A percentile compares a stretch with the other conserved stretches of the same genome.
phyloP scores from a whole-genome alignment of 2,888 invertebrate species.

The Deroplatys truncata region DNA sequence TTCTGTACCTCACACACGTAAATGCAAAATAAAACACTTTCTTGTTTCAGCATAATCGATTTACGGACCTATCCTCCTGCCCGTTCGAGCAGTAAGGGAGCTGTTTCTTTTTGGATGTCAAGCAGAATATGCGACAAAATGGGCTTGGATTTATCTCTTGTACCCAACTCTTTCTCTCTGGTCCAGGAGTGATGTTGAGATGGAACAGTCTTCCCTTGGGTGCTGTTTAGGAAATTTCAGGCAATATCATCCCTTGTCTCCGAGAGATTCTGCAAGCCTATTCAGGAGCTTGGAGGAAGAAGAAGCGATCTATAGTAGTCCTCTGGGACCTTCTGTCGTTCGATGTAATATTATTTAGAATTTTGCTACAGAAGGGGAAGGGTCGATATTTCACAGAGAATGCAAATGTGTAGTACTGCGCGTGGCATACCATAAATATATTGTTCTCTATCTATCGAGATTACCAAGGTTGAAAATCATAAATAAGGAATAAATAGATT shows the following conservation, averaged over 20 bases:
- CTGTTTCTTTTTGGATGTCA: not conserved
- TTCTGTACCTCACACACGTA: not conserved
- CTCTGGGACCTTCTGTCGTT: not conserved
- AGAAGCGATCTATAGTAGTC: not conserved
- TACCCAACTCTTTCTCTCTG: not conserved
- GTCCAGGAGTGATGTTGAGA: not conserved
- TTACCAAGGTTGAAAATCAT: too few relatives aligned
- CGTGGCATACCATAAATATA: too few relatives aligned
- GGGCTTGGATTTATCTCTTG: slow-evolving; percentile 1
- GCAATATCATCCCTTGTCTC: not conserved
- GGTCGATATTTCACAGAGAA: not conserved
- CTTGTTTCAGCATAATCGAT: slow-evolving; percentile 6
- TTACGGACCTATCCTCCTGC: not conserved
- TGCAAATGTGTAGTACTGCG: not conserved
- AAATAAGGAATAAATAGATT: too few relatives aligned
- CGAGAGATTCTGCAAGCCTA: not conserved
- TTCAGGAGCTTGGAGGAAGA: not conserved
- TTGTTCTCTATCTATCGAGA: too few relatives aligned
- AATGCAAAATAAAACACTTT: not conserved
- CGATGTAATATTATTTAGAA: not conserved
- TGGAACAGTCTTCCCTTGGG: not conserved
- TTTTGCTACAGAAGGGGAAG: not conserved
- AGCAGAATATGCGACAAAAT: slow-evolving; percentile 12
- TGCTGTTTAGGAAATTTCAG: slow-evolving; percentile 9
- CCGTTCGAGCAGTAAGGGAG: not conserved